Evolutionary conservation across 2,113 vertebrate genomes (phyloP).

Genomic region (Rhombomys opimus): DNA sequence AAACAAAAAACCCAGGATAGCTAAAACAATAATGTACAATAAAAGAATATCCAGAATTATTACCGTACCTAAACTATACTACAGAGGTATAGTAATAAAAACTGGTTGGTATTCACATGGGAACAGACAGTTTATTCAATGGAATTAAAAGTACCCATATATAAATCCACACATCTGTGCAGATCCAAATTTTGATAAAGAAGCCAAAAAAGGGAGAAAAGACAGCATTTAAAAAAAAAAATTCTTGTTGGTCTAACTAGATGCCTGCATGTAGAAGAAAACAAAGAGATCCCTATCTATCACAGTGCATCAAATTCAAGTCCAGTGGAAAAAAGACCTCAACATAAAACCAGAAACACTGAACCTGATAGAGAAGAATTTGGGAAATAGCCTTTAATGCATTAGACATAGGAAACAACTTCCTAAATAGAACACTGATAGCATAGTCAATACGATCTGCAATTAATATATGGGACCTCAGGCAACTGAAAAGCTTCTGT

Average conservation of each 20-base stretch:
- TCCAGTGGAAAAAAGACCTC: not conserved
- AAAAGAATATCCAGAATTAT: no score
- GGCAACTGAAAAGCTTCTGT: not conserved
- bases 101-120: no score
- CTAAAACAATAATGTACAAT: no score
- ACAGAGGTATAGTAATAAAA: no score
- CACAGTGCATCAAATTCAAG: not conserved
- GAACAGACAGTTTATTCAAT: no score
- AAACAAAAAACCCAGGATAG: no score
- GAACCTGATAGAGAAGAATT: not conserved
- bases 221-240: not conserved
- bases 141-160: no score
- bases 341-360: not conserved
- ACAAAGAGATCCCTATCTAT: not conserved
- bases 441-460: fast-evolving
- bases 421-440: not conserved
- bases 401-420: not conserved
- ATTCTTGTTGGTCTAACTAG: not conserved
- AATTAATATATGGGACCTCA: not conserved
- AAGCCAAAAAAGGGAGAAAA: not conserved
- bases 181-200: not conserved
- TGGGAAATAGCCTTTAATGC: no score
- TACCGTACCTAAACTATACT: no score
- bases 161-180: no score
- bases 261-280: not conserved